Evolutionary conservation across 2,113 vertebrate genomes (phyloP), one percentile per base, ranked within the genome.

Genomic region (Falco punctatus): DNA sequence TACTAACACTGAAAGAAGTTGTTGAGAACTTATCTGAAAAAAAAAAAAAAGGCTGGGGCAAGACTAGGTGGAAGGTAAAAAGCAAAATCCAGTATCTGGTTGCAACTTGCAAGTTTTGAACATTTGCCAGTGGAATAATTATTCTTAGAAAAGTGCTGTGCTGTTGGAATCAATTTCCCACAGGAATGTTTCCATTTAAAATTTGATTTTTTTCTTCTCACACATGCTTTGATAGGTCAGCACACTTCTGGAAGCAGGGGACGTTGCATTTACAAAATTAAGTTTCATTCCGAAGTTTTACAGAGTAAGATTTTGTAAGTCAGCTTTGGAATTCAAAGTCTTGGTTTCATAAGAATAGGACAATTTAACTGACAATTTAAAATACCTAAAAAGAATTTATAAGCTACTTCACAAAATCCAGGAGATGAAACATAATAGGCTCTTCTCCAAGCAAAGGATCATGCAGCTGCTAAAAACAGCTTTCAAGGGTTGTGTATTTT

Each of bases 21-120:
- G 32, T 19, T 40, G 23, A 90, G 38, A 85, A 27, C 15, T 88
- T 65, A 65, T 27, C 38, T 64, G 30, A 38, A 38, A 44, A 65
- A 33, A 73, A 44, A 28, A 55, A 72, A 32, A 78, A 75, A 55
- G 19, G 15, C 30, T 49, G 40, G 26, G n/a, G 10, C 20, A 55
- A 85, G 48, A 26, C 24, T 35, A 28, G 15, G 48, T 90, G 81
- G 46, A 91, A 94, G 48, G 65, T 32, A 59, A 75, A 86, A 94
- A 70, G 51, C 11, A 71, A 83, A 96, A 85, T 55, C 61, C 23
- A 44, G 81, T 54, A 74, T 23, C 26, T 75, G 23, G 82, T 69
- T 88, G 64, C 49, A 92, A 70, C 79, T 80, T 94, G 81, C 40
- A 82, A 67, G 30, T 90, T 72, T 88, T 94, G 44, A 88, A 57